A percentile compares a stretch with the other conserved stretches of the same genome.
These are phyloP conservation scores for Neodiprion pinetum DNA, from an alignment of 1,140 invertebrate species.

Conservation along the genomic window DNA sequence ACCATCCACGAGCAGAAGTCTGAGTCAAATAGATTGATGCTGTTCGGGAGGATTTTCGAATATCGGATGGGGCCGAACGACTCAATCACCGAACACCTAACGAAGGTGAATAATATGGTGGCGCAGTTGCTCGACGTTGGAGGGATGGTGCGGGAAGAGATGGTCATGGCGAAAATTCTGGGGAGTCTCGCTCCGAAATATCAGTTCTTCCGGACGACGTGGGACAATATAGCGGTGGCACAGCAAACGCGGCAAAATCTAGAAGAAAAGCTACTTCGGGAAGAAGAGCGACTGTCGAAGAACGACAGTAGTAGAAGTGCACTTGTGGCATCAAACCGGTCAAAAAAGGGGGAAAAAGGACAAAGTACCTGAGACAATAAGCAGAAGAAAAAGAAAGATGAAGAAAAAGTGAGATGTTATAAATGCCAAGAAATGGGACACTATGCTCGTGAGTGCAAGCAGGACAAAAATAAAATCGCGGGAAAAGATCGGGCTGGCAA, in stretches of 20 bases:
- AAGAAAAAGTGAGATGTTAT: not conserved
- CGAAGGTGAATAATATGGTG: constrained; percentile 27
- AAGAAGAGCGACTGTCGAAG: not conserved
- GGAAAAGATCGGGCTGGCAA: not conserved
- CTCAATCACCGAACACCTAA: constrained; percentile 24
- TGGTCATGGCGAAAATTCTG: constrained; percentile 28
- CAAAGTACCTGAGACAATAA: no score
- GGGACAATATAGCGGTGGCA: constrained; percentile 14
- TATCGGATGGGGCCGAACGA: constrained; percentile 22
- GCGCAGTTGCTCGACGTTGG: constrained; percentile 20
- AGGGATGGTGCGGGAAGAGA: constrained; percentile 15
- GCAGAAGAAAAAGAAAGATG: no score
- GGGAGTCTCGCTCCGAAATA: constrained; percentile 20
- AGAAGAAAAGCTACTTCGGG: constrained; percentile 1
- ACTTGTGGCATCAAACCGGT: not conserved
- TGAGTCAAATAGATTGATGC: constrained; percentile 18
- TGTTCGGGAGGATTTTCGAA: constrained; percentile 22
- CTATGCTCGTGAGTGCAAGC: constrained; percentile 19
- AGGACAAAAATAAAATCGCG: constrained; percentile 11
- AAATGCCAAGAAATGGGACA: constrained; percentile 28
- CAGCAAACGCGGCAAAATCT: constrained; percentile 12
- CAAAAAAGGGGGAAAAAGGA: not conserved
- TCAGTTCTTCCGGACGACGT: constrained; percentile 15
- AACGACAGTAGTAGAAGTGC: not conserved
- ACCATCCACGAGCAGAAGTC: constrained; percentile 21